phyloP scores from a whole-genome alignment of 1,140 invertebrate species.

The Harpegnathos saltator region DNA sequence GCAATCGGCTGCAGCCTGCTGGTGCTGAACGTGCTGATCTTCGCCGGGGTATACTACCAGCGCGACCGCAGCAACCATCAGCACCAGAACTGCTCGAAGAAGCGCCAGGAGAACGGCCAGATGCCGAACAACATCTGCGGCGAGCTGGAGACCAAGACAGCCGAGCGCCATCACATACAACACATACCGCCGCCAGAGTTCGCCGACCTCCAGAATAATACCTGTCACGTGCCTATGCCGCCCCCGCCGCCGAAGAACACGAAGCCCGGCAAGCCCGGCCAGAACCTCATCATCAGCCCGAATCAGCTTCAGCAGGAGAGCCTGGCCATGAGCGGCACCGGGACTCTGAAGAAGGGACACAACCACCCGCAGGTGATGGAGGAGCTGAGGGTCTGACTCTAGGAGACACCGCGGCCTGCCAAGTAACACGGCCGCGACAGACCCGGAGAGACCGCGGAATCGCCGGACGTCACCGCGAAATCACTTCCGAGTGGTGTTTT shows the following conservation, averaged over 20 bases:
- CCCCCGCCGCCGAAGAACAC: slow-evolving; percentile 91
- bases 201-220: slow-evolving; percentile 90
- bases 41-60: slow-evolving; percentile 97
- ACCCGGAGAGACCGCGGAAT: slow-evolving; percentile 1
- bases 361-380: slow-evolving; percentile 88
- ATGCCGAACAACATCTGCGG: slow-evolving; percentile 94
- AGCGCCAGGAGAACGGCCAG: slow-evolving; percentile 93
- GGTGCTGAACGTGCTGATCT: slow-evolving; percentile 96
- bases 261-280: slow-evolving; percentile 87
- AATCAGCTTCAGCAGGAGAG: slow-evolving; percentile 88
- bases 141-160: slow-evolving; percentile 90
- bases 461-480: neutral
- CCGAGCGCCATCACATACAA: slow-evolving; percentile 90
- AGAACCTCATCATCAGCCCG: slow-evolving; percentile 85
- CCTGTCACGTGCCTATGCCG: slow-evolving; percentile 88
- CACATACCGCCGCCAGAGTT: slow-evolving; percentile 92
- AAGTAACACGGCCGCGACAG: slow-evolving; percentile 9
- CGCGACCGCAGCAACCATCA: slow-evolving; percentile 90
- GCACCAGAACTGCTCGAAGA: slow-evolving; percentile 88
- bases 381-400: slow-evolving; percentile 92
- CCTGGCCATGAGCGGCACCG: slow-evolving; percentile 87
- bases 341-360: slow-evolving; percentile 89
- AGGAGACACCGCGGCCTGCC: slow-evolving; percentile 53
- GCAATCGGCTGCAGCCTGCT: slow-evolving; percentile 97
- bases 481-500: neutral